Evolutionary conservation across 2,113 vertebrate genomes (phyloP).

Genomic region (Guaruba guarouba): DNA sequence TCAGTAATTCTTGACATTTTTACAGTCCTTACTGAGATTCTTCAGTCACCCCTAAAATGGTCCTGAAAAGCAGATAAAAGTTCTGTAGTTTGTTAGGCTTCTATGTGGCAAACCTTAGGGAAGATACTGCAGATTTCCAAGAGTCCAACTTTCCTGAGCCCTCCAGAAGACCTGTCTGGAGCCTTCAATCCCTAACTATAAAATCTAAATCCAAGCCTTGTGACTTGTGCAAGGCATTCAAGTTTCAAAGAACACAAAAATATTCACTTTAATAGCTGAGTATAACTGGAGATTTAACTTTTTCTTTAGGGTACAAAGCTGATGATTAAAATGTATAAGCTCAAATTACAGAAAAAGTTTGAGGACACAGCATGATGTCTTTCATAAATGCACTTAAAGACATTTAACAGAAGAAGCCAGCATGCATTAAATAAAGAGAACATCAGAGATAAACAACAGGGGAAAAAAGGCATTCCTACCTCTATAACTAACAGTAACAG

Average conservation of each 20-base stretch:
- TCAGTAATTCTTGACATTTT: not conserved
- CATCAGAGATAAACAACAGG: not conserved
- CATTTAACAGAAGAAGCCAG: not conserved
- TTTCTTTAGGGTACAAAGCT: not conserved
- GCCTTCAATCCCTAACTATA: not conserved
- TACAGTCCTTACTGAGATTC: not conserved
- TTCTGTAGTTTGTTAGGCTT: not conserved
- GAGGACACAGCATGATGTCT: not conserved
- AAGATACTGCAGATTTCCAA: not conserved
- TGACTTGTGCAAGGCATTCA: not conserved
- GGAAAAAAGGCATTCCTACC: not conserved
- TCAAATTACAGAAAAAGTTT: not conserved
- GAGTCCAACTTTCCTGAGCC: accelerated
- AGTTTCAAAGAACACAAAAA: not conserved
- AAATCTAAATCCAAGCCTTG: not conserved
- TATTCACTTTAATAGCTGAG: not conserved
- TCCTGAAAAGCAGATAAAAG: not conserved
- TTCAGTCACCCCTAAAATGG: not conserved
- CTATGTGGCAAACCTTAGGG: not conserved
- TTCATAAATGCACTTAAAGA: not conserved
- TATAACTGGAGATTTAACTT: not conserved
- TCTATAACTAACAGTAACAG: not conserved
- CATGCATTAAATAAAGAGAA: not conserved
- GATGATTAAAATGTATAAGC: not conserved
- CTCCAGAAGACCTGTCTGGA: not conserved